Percentiles rank a stretch among this genome's conserved stretches.
phyloP scores from a whole-genome alignment of 1,140 invertebrate species.

The Dreissena rostriformis region DNA sequence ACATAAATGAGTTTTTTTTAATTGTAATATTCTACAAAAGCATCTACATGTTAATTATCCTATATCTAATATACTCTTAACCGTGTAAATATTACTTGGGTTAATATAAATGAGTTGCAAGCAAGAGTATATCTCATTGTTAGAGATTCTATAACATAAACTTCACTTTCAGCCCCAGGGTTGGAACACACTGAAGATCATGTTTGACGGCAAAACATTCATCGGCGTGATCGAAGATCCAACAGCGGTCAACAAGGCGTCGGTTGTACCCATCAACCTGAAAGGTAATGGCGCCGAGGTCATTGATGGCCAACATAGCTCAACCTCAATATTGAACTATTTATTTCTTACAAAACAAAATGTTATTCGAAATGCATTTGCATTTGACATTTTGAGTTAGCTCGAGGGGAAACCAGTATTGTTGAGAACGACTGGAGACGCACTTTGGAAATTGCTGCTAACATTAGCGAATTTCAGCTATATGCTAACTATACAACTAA shows the following conservation, averaged over 20 bases:
- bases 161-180: conserved; percentile 30
- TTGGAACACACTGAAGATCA: conserved; percentile 39
- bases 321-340: not conserved
- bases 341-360: not conserved
- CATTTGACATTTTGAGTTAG: too few relatives aligned
- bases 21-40: too few relatives aligned
- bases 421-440: not conserved
- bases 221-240: conserved; percentile 16
- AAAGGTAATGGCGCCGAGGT: conserved; percentile 6
- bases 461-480: too few relatives aligned
- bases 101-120: too few relatives aligned
- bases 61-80: too few relatives aligned
- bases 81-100: too few relatives aligned
- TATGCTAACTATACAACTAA: too few relatives aligned
- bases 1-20: too few relatives aligned
- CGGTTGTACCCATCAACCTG: not conserved
- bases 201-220: conserved; percentile 27
- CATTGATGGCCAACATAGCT: not conserved
- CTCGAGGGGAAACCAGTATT: not conserved
- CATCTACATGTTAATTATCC: too few relatives aligned
- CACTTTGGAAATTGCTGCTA: not conserved
- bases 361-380: not conserved
- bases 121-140: too few relatives aligned
- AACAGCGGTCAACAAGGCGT: not conserved
- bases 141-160: too few relatives aligned